Percentiles rank a stretch among this genome's conserved stretches.
These are phyloP conservation scores for Neodiprion fabricii DNA, from an alignment of 1,140 invertebrate species.

Conservation along the genomic window DNA sequence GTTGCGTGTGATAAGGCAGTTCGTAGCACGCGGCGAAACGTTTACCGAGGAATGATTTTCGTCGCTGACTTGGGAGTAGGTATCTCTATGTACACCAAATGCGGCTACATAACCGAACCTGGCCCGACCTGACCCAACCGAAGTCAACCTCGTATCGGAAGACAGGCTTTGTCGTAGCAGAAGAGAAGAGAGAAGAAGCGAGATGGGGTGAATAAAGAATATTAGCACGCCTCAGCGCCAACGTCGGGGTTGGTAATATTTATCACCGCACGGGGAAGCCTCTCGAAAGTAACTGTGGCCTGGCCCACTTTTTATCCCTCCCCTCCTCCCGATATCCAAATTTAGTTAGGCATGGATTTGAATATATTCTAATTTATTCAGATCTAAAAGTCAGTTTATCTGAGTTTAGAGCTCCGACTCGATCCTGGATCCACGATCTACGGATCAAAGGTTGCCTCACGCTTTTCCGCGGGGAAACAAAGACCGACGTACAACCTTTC, in stretches of 20 bases:
- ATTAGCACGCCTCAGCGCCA: background rate
- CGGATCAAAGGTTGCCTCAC: no score
- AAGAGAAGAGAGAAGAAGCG: no score
- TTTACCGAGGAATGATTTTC: background rate
- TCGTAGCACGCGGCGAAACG: no score
- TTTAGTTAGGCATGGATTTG: constrained; percentile 5
- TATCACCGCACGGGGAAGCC: background rate
- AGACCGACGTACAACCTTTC: no score
- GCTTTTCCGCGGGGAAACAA: no score
- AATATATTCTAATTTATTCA: constrained; percentile 8
- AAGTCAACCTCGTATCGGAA: no score
- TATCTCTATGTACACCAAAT: no score
- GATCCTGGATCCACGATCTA: background rate
- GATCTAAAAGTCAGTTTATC: background rate
- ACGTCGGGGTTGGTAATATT: background rate
- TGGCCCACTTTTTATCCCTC: background rate
- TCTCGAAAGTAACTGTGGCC: background rate
- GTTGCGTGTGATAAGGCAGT: no score
- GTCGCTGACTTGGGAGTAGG: no score
- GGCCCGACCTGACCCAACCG: no score
- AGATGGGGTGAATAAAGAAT: background rate
- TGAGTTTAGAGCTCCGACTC: background rate
- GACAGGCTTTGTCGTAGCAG: no score
- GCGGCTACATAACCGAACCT: no score
- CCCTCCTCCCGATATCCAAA: background rate